A percentile compares a stretch with the other conserved stretches of the same genome.
Conservation (phyloP, 2,113 vertebrate genomes). For the Agapornis roseicollis region DNA sequence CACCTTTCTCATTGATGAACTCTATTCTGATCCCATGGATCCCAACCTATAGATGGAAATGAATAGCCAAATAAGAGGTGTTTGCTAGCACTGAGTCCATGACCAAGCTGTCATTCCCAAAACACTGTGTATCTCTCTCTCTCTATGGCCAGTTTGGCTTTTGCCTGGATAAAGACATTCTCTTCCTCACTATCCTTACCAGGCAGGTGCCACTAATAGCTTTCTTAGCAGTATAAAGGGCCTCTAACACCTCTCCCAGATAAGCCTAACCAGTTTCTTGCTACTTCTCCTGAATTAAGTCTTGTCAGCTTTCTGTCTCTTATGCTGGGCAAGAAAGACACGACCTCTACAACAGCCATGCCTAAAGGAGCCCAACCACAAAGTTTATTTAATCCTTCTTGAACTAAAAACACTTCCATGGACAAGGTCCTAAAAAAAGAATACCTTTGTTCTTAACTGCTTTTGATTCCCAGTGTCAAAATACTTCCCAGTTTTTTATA, state of each 20-base stretch:
- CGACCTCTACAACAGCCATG: not conserved
- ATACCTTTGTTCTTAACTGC: not conserved
- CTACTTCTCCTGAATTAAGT: not conserved
- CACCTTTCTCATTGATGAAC: slow-evolving; percentile 86
- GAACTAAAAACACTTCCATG: not conserved
- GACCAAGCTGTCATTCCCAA: not conserved
- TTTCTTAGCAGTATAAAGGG: not conserved
- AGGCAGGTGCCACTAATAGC: not conserved
- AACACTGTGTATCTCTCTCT: not conserved
- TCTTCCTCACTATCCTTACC: not conserved
- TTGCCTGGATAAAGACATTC: not conserved
- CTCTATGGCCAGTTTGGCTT: not conserved
- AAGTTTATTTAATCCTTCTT: not conserved
- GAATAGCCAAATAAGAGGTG: slow-evolving; percentile 59
- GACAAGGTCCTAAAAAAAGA: not conserved
- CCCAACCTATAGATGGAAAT: slow-evolving; percentile 79
- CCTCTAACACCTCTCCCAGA: not conserved
- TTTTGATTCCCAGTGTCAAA: not conserved
- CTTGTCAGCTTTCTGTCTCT: not conserved
- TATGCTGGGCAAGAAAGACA: not conserved
- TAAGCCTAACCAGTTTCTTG: not conserved
- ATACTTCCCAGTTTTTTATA: not conserved
- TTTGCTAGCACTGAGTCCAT: slow-evolving; percentile 16
- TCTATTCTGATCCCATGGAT: slow-evolving; percentile 87
- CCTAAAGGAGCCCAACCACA: not conserved